phyloP scores from a whole-genome alignment of 35 echinoderm and acorn worm genomes.

The Eucidaris tribuloides region DNA sequence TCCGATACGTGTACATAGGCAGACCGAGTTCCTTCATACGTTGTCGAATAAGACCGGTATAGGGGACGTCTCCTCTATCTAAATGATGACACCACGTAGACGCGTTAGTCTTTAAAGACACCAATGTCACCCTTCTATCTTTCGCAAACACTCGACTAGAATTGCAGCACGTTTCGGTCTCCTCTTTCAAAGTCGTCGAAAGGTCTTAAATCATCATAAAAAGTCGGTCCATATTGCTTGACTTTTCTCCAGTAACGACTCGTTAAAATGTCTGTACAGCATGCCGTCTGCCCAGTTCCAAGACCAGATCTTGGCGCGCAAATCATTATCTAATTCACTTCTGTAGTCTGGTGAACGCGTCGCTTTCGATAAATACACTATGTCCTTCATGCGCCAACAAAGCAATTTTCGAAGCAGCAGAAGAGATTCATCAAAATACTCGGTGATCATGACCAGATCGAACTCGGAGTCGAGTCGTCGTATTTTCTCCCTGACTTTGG shows the following conservation, averaged over 20 bases:
- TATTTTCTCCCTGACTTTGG: constrained; percentile 34
- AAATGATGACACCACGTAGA: background rate
- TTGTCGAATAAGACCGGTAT: background rate
- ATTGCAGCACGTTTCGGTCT: background rate
- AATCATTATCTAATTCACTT: background rate
- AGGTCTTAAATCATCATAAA: background rate
- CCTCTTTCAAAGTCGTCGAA: background rate
- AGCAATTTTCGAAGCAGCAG: constrained; percentile 73
- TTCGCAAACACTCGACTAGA: background rate
- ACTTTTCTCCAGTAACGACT: constrained; percentile 85
- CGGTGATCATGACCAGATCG: constrained; percentile 85
- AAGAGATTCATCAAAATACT: constrained; percentile 85
- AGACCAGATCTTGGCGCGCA: background rate
- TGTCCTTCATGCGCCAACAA: constrained; percentile 87
- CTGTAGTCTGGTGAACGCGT: constrained; percentile 35
- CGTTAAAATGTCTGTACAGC: constrained; percentile 76
- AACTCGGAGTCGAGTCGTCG: constrained; percentile 19
- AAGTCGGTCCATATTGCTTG: constrained; percentile 30
- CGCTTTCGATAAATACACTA: constrained; percentile 60
- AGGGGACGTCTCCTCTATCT: background rate
- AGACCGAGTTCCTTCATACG: background rate
- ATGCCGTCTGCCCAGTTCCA: constrained; percentile 82
- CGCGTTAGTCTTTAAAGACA: background rate
- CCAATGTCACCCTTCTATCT: background rate
- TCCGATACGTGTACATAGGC: background rate